Conservation (phyloP, 2,888 invertebrate species). For the Plusia festucae region DNA sequence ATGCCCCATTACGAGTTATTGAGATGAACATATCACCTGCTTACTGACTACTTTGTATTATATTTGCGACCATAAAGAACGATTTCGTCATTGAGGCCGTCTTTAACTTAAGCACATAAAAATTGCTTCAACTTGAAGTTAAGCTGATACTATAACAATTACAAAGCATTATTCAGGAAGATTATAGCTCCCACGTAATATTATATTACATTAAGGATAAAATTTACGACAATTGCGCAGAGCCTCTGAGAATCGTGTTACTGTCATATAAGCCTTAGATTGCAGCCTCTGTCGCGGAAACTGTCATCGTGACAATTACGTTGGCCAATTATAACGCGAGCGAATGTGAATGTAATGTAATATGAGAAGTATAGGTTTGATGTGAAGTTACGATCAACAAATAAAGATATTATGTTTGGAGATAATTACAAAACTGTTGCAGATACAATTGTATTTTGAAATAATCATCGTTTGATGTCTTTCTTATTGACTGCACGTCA, state of each 20-base stretch:
- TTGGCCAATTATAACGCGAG: constrained; percentile 2
- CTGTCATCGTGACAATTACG: background rate
- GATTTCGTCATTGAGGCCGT: background rate
- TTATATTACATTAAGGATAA: constrained; percentile 3
- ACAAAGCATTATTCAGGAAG: background rate
- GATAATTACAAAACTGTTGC: background rate
- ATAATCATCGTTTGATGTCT: too few relatives aligned
- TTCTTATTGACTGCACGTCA: too few relatives aligned
- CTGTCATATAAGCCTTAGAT: background rate
- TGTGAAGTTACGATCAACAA: background rate
- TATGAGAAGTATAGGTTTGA: background rate
- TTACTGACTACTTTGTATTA: background rate
- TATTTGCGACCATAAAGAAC: background rate
- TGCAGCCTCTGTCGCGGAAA: background rate
- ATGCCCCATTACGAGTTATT: background rate
- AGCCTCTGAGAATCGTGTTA: constrained; percentile 3
- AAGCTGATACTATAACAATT: background rate
- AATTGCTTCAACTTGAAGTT: too few relatives aligned
- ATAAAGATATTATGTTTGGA: background rate
- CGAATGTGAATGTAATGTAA: background rate
- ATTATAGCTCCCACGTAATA: background rate
- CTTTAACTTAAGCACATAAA: too few relatives aligned
- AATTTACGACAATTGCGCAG: constrained; percentile 7
- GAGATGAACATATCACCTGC: background rate
- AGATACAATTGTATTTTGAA: background rate